Conservation (phyloP, 2,888 invertebrate genomes). For the Dicyrtoma fusca region DNA sequence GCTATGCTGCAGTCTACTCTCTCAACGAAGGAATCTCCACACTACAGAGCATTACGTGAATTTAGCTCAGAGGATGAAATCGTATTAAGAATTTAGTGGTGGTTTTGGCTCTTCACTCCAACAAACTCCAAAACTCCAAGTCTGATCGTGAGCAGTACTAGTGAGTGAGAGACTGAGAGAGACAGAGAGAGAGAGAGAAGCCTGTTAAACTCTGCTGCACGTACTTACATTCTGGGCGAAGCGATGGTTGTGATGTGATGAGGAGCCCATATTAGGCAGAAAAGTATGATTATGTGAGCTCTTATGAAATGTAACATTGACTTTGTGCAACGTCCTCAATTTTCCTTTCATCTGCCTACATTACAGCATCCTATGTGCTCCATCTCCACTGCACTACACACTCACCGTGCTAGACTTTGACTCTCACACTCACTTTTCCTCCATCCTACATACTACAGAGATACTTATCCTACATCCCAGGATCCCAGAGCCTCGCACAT, state of each 20-base stretch:
- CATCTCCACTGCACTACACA: background rate
- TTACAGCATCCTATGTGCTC: background rate
- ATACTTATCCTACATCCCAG: background rate
- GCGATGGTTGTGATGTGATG: background rate
- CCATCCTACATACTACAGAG: background rate
- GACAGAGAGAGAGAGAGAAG: background rate
- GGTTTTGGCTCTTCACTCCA: no score
- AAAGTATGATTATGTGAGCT: constrained; percentile 16
- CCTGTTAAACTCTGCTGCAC: background rate
- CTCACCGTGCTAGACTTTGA: background rate
- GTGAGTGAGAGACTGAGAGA: no score
- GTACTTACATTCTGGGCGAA: background rate
- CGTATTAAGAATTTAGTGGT: no score
- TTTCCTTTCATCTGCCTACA: constrained; percentile 24
- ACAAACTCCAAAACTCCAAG: no score
- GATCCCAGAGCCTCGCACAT: background rate
- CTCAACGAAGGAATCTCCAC: no score
- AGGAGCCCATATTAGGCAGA: constrained; percentile 26
- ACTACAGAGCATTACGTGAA: no score
- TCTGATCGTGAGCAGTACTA: no score
- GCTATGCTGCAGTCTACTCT: no score
- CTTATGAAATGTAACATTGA: constrained; percentile 32
- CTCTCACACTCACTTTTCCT: background rate
- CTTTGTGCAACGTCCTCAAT: constrained; percentile 34
- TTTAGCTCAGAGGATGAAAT: no score